phyloP scores from a whole-genome alignment of 2,888 invertebrate genomes.

The Epirrita christyi region DNA sequence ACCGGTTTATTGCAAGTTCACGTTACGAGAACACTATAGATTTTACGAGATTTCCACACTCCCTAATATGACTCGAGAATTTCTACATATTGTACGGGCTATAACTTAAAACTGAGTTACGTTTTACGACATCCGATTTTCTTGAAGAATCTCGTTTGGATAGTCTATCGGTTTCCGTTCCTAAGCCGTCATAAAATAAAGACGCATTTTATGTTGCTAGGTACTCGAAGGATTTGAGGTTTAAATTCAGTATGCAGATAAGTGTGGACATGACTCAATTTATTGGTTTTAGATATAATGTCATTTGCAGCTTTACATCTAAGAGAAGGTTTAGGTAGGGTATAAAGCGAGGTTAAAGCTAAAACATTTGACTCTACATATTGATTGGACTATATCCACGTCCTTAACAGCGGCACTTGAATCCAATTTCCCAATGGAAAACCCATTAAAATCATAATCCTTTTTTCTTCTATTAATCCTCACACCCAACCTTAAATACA shows the following conservation, averaged over 20 bases:
- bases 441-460: no score
- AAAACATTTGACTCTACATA: no score
- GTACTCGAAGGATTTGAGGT: slow-evolving; percentile 37
- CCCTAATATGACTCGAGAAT: slow-evolving; percentile 62
- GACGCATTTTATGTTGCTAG: slow-evolving; percentile 45
- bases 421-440: no score
- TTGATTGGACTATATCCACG: no score
- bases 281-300: slow-evolving; percentile 13
- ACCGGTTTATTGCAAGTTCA: slow-evolving; percentile 59
- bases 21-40: slow-evolving; percentile 54
- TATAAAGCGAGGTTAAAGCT: no score
- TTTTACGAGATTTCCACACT: slow-evolving; percentile 65
- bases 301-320: slow-evolving; percentile 8
- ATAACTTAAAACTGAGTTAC: slow-evolving; percentile 59
- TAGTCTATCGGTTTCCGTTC: slow-evolving; percentile 39
- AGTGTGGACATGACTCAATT: slow-evolving; percentile 22
- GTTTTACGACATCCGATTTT: slow-evolving; percentile 64
- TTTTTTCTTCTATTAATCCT: no score
- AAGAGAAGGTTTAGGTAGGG: neutral
- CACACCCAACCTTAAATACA: no score
- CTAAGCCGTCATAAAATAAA: slow-evolving; percentile 48
- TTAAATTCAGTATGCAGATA: slow-evolving; percentile 38
- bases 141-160: slow-evolving; percentile 42
- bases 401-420: no score
- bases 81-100: slow-evolving; percentile 61